Evolutionary conservation across 2,888 invertebrate species (phyloP), one percentile per base, ranked within the genome.

Genomic region (Pelosia muscerda): DNA sequence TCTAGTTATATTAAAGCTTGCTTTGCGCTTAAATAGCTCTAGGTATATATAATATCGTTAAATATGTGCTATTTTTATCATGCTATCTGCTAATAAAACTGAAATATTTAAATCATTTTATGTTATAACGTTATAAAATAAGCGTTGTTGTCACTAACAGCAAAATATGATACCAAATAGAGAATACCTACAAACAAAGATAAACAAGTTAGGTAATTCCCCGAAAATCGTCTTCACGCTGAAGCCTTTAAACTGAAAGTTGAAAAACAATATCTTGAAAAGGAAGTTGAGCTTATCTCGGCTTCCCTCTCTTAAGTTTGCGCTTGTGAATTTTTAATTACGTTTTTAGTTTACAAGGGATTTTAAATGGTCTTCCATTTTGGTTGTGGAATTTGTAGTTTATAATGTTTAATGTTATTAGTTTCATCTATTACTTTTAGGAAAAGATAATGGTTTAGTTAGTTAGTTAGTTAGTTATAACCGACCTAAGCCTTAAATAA

Each of bases 311-410:
- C 72, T 70, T 62, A 59, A 71, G 68, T 73, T 75, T n/a, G 34
- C 49, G 68, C 73, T 74, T 72, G 75, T 82, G 80, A 82, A 83
- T 82, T 77, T 70, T 75, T 81, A 81, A 83, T 83, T 78, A 67
- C 75, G 73, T 77, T 81, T 81, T 77, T 75, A 79, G 72, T 79
- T 81, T 71, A 55, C 54, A 57, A 49, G 25, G 25, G 65, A 62
- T 71, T 72, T 55, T 55, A 49, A 49, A 49, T 49, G 49, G 49
- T 9, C n/a, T 49, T 49, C 38, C 57, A 31, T 42, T 63, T 65
- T 22, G 42, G 34, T 15, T 28, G 19, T 25, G 42, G 23, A 26
- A 26, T 61, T 61, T 60, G 38, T 26, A 38, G 25, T n/a, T 60
- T 38, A 25, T 9, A 19, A 49, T 4, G n/a, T 49, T 49, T n/a